phyloP scores from a whole-genome alignment of 2,888 invertebrate species.

The Brenthis hecate region DNA sequence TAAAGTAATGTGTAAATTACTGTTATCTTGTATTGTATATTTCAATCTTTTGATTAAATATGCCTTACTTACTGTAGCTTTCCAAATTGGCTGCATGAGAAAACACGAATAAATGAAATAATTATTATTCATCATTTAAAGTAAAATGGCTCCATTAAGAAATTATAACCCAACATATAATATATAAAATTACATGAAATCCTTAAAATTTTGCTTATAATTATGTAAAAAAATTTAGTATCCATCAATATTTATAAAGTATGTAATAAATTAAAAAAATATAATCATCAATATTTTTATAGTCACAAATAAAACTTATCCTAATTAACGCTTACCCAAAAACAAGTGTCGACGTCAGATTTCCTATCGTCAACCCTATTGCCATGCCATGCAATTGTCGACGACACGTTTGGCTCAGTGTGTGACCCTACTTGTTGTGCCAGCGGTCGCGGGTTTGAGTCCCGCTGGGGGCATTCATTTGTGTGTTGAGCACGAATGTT shows the following conservation, averaged over 20 bases:
- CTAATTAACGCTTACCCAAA: not conserved
- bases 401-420: no score
- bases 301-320: no score
- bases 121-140: not conserved
- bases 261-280: not conserved
- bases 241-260: no score
- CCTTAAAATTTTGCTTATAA: not conserved
- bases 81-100: conserved; percentile 85
- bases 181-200: no score
- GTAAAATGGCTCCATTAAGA: not conserved
- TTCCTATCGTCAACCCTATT: no score
- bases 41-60: not conserved
- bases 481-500: no score
- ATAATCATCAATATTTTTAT: no score
- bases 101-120: not conserved
- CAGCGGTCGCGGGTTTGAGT: no score
- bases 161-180: no score
- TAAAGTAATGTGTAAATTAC: not conserved
- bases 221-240: not conserved
- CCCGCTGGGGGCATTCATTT: no score
- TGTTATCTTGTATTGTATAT: not conserved
- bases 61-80: conserved; percentile 76
- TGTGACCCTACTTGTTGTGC: no score
- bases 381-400: no score
- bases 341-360: not conserved